Conservation (phyloP, 2,888 invertebrate species). For the Latrodectus elegans region DNA sequence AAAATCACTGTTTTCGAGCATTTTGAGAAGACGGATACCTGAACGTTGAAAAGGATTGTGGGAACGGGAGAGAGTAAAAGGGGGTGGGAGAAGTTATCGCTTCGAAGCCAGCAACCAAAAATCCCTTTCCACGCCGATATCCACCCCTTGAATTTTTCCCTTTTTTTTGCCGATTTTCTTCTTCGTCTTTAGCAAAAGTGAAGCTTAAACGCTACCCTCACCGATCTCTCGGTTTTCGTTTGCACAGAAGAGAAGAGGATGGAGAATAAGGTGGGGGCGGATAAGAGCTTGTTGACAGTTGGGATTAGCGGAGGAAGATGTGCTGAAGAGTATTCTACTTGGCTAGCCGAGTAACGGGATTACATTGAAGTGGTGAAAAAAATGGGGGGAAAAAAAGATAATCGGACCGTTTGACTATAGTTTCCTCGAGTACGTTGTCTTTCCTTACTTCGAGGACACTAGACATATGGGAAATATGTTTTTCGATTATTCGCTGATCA, state of each 20-base stretch:
- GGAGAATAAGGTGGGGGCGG: not conserved
- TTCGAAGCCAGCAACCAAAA: constrained; percentile 38
- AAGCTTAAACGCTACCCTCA: constrained; percentile 50
- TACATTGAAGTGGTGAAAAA: constrained; percentile 19
- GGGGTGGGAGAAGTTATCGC: constrained; percentile 39
- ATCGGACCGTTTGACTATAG: too few species aligned
- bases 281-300: constrained; percentile 67
- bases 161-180: constrained; percentile 9
- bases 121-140: constrained; percentile 39
- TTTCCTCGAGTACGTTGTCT: too few species aligned
- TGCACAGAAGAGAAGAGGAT: constrained; percentile 18
- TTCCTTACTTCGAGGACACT: too few species aligned
- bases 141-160: constrained; percentile 21
- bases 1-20: not conserved
- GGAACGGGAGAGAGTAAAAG: not conserved
- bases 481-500: too few species aligned
- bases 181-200: constrained; percentile 20
- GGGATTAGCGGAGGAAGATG: constrained; percentile 64
- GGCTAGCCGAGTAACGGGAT: constrained; percentile 60
- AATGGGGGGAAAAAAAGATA: not conserved
- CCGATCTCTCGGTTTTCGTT: constrained; percentile 51
- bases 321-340: constrained; percentile 63
- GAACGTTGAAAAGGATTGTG: not conserved
- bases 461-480: too few species aligned
- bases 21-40: not conserved